Conservation (phyloP, 2,113 vertebrate species). For the Nibea coibor region DNA sequence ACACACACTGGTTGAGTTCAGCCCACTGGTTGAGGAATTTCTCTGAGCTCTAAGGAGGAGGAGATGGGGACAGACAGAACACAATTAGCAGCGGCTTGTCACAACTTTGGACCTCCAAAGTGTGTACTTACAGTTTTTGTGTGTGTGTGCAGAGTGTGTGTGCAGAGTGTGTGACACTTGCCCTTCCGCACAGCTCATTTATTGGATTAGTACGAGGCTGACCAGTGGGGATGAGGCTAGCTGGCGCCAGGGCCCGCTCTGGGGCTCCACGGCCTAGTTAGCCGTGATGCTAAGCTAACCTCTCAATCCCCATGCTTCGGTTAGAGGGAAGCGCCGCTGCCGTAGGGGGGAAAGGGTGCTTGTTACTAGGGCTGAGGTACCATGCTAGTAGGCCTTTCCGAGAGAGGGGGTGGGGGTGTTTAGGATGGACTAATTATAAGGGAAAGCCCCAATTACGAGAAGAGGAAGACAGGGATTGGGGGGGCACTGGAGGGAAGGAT, state of each 20-base stretch:
- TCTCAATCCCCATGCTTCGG: slow-evolving; percentile 53
- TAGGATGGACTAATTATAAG: slow-evolving; percentile 72
- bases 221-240: slow-evolving; percentile 76
- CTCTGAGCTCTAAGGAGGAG: slow-evolving; percentile 45
- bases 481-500: slow-evolving; percentile 51
- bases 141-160: slow-evolving; percentile 36
- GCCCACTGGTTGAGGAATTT: slow-evolving; percentile 71
- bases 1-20: slow-evolving; percentile 32
- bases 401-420: slow-evolving; percentile 48
- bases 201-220: slow-evolving; percentile 81
- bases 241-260: slow-evolving; percentile 72
- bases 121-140: slow-evolving; percentile 47
- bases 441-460: slow-evolving; percentile 77
- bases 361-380: slow-evolving; percentile 73
- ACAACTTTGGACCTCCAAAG: slow-evolving; percentile 63
- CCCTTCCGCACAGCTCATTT: slow-evolving; percentile 77
- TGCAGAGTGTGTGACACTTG: slow-evolving; percentile 70
- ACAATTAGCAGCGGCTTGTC: slow-evolving; percentile 76
- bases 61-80: slow-evolving; percentile 67
- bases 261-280: slow-evolving; percentile 70
- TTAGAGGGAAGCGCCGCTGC: slow-evolving; percentile 40
- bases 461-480: slow-evolving; percentile 61
- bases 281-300: slow-evolving; percentile 73
- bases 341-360: slow-evolving; percentile 63
- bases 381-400: slow-evolving; percentile 59